Evolutionary conservation across 2,113 vertebrate species (phyloP).

Genomic region (Callorhinus ursinus): DNA sequence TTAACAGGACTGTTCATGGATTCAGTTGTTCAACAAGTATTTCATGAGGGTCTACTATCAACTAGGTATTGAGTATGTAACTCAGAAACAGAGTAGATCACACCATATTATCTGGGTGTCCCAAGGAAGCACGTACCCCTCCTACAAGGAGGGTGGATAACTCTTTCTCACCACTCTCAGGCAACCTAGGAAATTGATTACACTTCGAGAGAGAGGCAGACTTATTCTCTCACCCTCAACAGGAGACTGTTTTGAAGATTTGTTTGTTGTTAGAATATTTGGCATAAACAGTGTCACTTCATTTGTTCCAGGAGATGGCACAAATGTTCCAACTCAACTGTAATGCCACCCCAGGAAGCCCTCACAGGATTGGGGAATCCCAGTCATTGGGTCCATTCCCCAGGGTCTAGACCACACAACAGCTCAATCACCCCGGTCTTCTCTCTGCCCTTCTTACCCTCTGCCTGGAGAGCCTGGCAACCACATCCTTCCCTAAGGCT

Average conservation of each 20-base stretch:
- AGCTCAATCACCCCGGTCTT: background rate
- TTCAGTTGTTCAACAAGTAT: background rate
- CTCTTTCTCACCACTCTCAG: background rate
- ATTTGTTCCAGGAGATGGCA: background rate
- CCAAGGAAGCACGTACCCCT: background rate
- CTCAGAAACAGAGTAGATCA: background rate
- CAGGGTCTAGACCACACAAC: background rate
- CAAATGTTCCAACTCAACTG: background rate
- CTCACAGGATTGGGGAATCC: background rate
- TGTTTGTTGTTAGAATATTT: background rate
- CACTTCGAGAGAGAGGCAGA: background rate
- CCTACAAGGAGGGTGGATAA: fast-evolving
- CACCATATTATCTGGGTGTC: background rate
- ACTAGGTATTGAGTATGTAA: background rate
- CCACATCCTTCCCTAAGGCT: background rate
- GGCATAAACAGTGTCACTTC: background rate
- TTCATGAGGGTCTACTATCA: background rate
- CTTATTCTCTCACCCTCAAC: background rate
- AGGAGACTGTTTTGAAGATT: background rate
- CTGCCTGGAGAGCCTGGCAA: background rate
- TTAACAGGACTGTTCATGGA: fast-evolving
- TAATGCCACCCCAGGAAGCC: background rate
- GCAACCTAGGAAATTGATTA: background rate
- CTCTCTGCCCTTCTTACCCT: background rate
- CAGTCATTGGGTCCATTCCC: background rate